Evolutionary conservation across 2,797 vertebrate genomes (phyloP), one percentile per base, ranked within the genome.

Genomic region (Eulemur mongoz): DNA sequence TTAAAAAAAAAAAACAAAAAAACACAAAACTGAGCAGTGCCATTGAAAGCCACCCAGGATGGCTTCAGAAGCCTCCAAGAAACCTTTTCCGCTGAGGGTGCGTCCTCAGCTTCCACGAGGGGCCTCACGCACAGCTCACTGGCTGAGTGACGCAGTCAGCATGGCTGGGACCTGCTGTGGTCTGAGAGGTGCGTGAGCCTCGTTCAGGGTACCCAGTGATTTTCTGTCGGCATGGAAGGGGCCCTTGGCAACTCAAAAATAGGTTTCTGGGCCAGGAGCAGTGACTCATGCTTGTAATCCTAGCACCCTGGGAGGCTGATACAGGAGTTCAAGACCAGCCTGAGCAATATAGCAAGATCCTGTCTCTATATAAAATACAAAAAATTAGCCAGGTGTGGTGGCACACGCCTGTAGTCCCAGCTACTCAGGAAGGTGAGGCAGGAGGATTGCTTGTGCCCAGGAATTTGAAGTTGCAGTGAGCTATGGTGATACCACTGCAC

Each of bases 71-170:
- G 57, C 18, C 18, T 0, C 5, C 23, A 61, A 38, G 40, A 61
- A 61, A 80, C 52, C 23, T 80, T 38, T 45, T 22, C 30, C 8
- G 25, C 50, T 32, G 23, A n/a, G n/a, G 69, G 38, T 1, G 15
- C 1, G 0, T 20, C 20, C 10, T 1, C 7, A 0, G 32, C 75
- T 38, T 59, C 17, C 1, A 38, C 0, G 8, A 13, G 17, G 1
- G 22, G 2, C 12, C 43, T 40, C 30, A 1, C 0, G n/a, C 30
- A 38, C 23, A 18, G 43, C 4, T 1, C 20, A 17, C 22, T 5
- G 6, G 22, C 61, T 6, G 25, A 67, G 35, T 5, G 2, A 20
- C 0, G 20, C 0, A 0, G 32, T 3, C 0, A 0, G 52, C 54
- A 35, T 8, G 1, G 50, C 18, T 4, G 12, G 54, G n/a, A 20